Evolutionary conservation across 1,140 invertebrate genomes (phyloP).

Genomic region (Papilio aristodemus): DNA sequence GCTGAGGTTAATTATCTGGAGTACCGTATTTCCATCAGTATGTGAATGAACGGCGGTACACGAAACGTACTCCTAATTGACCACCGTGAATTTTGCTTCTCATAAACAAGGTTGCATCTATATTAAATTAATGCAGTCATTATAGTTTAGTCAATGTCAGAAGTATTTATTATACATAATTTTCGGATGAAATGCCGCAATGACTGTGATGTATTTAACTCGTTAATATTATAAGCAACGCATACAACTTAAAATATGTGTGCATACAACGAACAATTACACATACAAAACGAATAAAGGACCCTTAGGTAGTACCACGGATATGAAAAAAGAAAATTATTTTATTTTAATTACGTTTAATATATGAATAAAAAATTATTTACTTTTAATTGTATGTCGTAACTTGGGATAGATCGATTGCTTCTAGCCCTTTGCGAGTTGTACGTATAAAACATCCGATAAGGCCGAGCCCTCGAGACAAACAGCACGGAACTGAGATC

Average conservation of each 20-base stretch:
- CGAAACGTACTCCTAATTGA: background rate
- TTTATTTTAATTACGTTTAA: no score
- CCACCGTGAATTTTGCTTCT: background rate
- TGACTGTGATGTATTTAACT: no score
- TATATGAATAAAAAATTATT: background rate
- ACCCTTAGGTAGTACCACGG: no score
- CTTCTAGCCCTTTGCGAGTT: slow-evolving; percentile 8
- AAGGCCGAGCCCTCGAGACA: slow-evolving; percentile 19
- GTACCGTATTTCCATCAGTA: slow-evolving; percentile 32
- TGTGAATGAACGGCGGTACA: background rate
- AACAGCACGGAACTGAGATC: slow-evolving; percentile 23
- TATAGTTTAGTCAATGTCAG: background rate
- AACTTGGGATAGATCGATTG: slow-evolving; percentile 5
- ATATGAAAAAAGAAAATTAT: no score
- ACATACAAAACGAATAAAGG: no score
- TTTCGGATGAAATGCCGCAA: background rate
- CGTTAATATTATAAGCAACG: no score
- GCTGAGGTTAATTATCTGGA: slow-evolving; percentile 53
- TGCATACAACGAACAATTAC: no score
- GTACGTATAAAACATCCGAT: slow-evolving; percentile 23
- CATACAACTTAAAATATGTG: no score
- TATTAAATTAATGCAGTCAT: background rate
- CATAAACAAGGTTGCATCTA: background rate
- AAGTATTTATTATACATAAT: background rate
- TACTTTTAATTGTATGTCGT: background rate